Percentiles rank a stretch among this genome's conserved stretches.
Conservation (phyloP, 2,113 vertebrate genomes). For the Ciconia maguari region DNA sequence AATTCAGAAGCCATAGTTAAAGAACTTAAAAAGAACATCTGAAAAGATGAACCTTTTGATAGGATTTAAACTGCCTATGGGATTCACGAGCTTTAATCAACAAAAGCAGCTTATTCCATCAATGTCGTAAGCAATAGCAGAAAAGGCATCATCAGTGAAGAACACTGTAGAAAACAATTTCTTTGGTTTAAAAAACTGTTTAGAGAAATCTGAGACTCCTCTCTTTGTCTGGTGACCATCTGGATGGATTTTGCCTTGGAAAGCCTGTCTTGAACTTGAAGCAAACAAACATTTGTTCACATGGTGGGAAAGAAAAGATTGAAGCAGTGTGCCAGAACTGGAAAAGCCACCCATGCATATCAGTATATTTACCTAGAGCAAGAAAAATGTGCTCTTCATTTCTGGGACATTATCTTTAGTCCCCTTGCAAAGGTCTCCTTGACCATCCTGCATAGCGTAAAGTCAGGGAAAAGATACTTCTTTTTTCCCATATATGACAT, state of each 20-base stretch:
- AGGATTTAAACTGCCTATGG: slow-evolving; percentile 60
- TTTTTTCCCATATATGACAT: neutral
- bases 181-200: slow-evolving; percentile 35
- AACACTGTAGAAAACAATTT: slow-evolving; percentile 44
- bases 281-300: slow-evolving; percentile 50
- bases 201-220: slow-evolving; percentile 19
- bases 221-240: slow-evolving; percentile 47
- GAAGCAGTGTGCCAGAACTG: slow-evolving; percentile 6
- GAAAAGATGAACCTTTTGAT: slow-evolving; percentile 69
- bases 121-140: slow-evolving; percentile 26
- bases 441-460: neutral
- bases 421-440: neutral
- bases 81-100: slow-evolving; percentile 67
- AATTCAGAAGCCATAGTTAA: slow-evolving; percentile 19
- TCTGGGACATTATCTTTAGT: neutral
- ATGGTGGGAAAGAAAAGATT: neutral
- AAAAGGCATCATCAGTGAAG: slow-evolving; percentile 25
- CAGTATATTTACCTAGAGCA: slow-evolving; percentile 17
- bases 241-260: slow-evolving; percentile 57
- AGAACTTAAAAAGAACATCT: slow-evolving; percentile 65
- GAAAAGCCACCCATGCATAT: neutral
- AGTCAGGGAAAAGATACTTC: neutral
- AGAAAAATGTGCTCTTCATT: slow-evolving; percentile 10
- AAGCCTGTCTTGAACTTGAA: slow-evolving; percentile 38
- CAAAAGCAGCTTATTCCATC: slow-evolving; percentile 70